phyloP scores from a whole-genome alignment of 2,797 vertebrate species.

The Cossypha caffra region DNA sequence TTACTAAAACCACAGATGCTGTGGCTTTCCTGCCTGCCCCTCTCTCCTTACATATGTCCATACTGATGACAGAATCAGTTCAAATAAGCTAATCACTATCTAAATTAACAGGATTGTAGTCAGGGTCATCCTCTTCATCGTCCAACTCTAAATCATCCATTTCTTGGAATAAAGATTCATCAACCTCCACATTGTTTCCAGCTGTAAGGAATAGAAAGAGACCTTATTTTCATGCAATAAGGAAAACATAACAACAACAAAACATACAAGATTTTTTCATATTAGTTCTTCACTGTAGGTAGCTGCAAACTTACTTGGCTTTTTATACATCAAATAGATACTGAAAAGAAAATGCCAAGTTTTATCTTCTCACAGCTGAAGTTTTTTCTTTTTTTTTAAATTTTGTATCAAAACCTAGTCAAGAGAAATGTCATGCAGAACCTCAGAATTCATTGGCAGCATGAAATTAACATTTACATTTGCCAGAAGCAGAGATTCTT shows the following conservation, averaged over 20 bases:
- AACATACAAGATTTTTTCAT: not conserved
- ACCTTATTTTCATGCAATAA: not conserved
- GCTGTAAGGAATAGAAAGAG: conserved; percentile 72
- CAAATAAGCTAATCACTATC: conserved; percentile 85
- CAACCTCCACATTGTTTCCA: conserved; percentile 96
- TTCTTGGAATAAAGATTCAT: conserved; percentile 97
- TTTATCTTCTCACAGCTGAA: not conserved
- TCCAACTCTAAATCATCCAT: conserved; percentile 96
- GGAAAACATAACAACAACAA: not conserved
- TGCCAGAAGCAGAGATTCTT: not conserved
- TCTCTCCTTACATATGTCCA: conserved; percentile 20
- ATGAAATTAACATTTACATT: not conserved
- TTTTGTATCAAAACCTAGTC: not conserved
- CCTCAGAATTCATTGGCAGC: not conserved
- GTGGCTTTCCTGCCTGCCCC: conserved; percentile 41
- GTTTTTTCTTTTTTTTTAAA: not conserved
- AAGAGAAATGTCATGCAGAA: not conserved
- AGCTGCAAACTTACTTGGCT: not conserved
- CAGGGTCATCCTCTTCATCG: conserved; percentile 90
- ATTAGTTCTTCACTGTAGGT: not conserved
- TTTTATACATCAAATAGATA: not conserved
- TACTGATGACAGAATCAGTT: conserved; percentile 7
- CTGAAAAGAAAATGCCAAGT: not conserved
- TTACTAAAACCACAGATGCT: conserved; percentile 76
- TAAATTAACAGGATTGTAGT: conserved; percentile 88